Base-by-base conservation (phyloP, 2,797 vertebrate species). In the Chrysocyon brachyurus region DNA sequence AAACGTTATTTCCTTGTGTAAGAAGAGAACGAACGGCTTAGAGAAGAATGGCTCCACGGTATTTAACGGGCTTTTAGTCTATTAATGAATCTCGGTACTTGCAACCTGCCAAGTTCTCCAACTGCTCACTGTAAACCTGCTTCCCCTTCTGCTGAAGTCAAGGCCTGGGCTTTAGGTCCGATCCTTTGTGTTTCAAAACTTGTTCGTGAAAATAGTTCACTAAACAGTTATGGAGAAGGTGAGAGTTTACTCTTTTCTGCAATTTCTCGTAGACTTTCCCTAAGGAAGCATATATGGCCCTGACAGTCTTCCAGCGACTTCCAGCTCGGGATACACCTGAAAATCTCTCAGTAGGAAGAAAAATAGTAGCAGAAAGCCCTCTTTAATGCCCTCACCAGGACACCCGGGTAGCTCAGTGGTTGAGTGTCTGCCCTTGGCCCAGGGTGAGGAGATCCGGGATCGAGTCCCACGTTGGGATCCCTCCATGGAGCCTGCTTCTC, bases 1-100 rank as follows among this genome's bases (percentile, higher is more conserved):
- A 96, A 97, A 91, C 6, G 8, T n/a, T 97, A 94, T 96, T 97
- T 98, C 92, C 92, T 96, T 92, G 93, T 87, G 73, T 96, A 96
- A 97, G 70, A 95, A 85, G 90, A 24, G 87, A 90, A 93, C 17
- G 70, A 97, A 87, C 0, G 0, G 87, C 92, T 94, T 94, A 92
- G 9, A 96, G 68, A 96, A 97, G 92, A 97, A 94, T 52, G 26
- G 70, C 6, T 96, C 61, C n/a, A 28, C 63, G 56, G 90, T 49
- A 19, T 66, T 81, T 96, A 95, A 96, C 68, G 56, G 82, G 40
- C 36, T 96, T 96, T 97, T 86, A 59, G 54, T 92, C 89, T 94
- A 68, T 92, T 97, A 97, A 93, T 92, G 93, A 97, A 97, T 91
- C 79, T 6, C 87, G 79, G 12, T 52, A 36, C 19, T 86, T 19